Base-by-base conservation (phyloP, 1,140 invertebrate species). In the Rhizoglyphus robini region DNA sequence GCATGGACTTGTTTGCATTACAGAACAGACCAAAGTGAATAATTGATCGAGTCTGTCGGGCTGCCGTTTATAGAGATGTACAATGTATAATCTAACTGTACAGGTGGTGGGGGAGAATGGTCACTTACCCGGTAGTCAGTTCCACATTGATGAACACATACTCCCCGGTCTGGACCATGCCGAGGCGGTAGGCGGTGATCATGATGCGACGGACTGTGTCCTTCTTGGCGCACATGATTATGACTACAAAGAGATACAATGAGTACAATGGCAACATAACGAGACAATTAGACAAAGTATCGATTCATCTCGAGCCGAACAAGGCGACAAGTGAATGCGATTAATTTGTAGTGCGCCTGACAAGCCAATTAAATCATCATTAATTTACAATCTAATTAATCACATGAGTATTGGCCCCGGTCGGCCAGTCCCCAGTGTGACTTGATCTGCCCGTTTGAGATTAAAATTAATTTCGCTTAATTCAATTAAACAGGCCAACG, bases 111-210 rank as follows among this genome's bases (percentile, higher is more conserved):
- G 18, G 18, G 36, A 41, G 18, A 41, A 41, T 41, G 60, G 13
- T 3, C 15, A 36, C 41, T 66, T 80, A 96, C 92, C 90, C 93
- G 67, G 87, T 90, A 74, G 93, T 94, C 13, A 96, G 79, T 75
- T 96, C 92, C 71, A 98, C 92, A 75, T 93, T 97, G 77, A 98
- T 92, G 79, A 98, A 96, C 34, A 95, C 91, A 76, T 96, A 98
- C 79, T 98, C 94, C 18, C 94, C 93, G 65, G 88, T 90, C 70
- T 87, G 85, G 47, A 91, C 86, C 88, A 96, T 93, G 65, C 90
- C 89, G 36, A 96, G 79, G 69, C 90, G 86, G 71, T 92, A 85
- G 15, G 93, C 92, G 18, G 88, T 87, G 70, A 96, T 75, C 77
- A 96, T 83, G 67, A 96, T 90, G 72, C 90, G 83, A 65, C 93